Evolutionary conservation across 1,140 invertebrate genomes (phyloP).

Genomic region (Anoplophora glabripennis): DNA sequence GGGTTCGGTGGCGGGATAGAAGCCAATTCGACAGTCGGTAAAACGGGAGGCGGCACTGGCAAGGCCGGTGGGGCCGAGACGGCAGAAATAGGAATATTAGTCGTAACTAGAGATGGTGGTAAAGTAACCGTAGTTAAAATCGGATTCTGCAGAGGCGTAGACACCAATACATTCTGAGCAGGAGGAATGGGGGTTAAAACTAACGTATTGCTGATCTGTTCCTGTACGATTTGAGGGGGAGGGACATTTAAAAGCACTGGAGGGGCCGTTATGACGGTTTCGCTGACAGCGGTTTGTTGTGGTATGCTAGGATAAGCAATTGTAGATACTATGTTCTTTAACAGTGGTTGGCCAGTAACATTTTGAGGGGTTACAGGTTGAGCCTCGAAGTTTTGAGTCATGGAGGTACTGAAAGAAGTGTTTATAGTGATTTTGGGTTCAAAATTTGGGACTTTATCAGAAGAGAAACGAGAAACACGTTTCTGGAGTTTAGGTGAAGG

Average conservation of each 20-base stretch:
- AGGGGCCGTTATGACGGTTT: constrained; percentile 36
- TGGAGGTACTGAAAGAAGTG: constrained; percentile 28
- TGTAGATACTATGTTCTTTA: constrained; percentile 31
- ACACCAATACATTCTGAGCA: constrained; percentile 29
- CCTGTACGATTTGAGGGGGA: constrained; percentile 41
- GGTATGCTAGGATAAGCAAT: constrained; percentile 10
- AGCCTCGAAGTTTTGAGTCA: constrained; percentile 7
- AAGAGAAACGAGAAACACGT: constrained; percentile 34
- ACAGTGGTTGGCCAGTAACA: constrained; percentile 35
- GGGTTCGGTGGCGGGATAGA: constrained; percentile 48
- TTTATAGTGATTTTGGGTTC: constrained; percentile 45
- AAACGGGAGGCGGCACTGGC: constrained; percentile 21
- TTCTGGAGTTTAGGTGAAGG: constrained; percentile 35
- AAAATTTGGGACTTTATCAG: constrained; percentile 33
- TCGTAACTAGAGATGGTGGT: constrained; percentile 41
- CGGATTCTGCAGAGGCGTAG: constrained; percentile 22
- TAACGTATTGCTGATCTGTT: constrained; percentile 5
- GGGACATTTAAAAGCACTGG: constrained; percentile 49
- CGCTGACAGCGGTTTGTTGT: constrained; percentile 15
- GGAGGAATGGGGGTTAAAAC: constrained; percentile 12
- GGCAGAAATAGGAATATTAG: constrained; percentile 11
- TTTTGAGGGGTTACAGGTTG: constrained; percentile 28
- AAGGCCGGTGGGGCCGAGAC: constrained; percentile 3
- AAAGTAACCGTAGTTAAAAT: constrained; percentile 44
- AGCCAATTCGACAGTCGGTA: constrained; percentile 38